These are phyloP conservation scores for Acronicta leporina DNA, from an alignment of 2,888 invertebrate genomes.

Conservation along the genomic window DNA sequence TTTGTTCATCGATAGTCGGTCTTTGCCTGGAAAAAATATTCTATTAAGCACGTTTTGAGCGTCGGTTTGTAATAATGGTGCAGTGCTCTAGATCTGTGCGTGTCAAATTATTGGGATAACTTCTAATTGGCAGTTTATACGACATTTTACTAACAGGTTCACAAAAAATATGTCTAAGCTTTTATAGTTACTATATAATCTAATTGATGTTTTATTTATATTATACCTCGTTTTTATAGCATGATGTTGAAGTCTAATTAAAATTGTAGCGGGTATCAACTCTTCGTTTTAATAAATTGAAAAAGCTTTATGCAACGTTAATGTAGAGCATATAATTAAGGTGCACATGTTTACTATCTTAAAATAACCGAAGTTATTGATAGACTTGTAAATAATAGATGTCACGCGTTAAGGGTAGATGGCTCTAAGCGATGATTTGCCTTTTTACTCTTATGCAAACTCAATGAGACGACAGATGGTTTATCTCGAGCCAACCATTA, in stretches of 20 bases:
- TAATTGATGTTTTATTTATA: constrained; percentile 30
- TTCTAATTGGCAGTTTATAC: constrained; percentile 3
- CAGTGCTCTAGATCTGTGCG: not conserved
- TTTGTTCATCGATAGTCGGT: not conserved
- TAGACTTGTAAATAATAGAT: constrained; percentile 32
- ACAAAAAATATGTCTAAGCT: constrained; percentile 7
- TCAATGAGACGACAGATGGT: constrained; percentile 37
- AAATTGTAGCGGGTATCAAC: constrained; percentile 2
- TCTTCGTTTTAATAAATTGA: constrained; percentile 4
- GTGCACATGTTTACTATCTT: constrained; percentile 10
- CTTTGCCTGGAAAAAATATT: constrained; percentile 1
- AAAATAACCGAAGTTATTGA: constrained; percentile 15
- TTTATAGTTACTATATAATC: constrained; percentile 9
- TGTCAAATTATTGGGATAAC: constrained; percentile 5
- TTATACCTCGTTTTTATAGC: not conserved
- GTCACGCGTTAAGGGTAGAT: constrained; percentile 12
- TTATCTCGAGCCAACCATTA: constrained; percentile 14
- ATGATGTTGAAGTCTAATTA: constrained; percentile 18
- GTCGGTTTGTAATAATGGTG: not conserved
- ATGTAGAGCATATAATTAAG: constrained; percentile 11
- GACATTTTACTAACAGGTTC: not conserved
- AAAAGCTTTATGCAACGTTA: constrained; percentile 9
- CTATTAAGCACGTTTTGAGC: not conserved
- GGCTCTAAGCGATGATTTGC: constrained; percentile 26
- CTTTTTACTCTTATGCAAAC: constrained; percentile 26